A percentile compares a stretch with the other conserved stretches of the same genome.
Conservation (phyloP, 37 sponge, comb jelly and placozoan genomes). For the Spongilla lacustris region DNA sequence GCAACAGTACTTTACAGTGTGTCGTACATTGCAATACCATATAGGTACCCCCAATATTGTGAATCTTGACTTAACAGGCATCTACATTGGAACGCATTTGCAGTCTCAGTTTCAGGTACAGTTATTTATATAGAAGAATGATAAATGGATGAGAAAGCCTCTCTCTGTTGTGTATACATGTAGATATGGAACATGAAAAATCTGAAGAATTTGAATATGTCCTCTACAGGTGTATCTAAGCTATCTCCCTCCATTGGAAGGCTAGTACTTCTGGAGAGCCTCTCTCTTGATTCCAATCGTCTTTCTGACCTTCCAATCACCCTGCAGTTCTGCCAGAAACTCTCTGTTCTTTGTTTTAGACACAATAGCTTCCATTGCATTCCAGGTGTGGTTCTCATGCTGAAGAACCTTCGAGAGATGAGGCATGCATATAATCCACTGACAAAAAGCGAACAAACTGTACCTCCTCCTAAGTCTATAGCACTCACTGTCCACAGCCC, state of each 20-base stretch:
- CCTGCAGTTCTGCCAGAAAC: slow-evolving; percentile 50
- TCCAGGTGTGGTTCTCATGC: slow-evolving; percentile 42
- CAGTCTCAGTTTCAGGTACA: too few relatives aligned
- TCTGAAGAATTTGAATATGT: slow-evolving; percentile 51
- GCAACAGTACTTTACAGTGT: too few relatives aligned
- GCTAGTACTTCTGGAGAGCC: slow-evolving; percentile 43
- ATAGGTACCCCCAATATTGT: too few relatives aligned
- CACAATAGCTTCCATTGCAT: slow-evolving; percentile 29
- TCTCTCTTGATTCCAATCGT: slow-evolving; percentile 47
- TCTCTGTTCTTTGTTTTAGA: slow-evolving; percentile 27
- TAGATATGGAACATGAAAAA: slow-evolving; percentile 68
- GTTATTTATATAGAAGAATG: too few relatives aligned
- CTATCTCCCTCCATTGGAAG: slow-evolving; percentile 68
- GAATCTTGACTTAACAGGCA: too few relatives aligned
- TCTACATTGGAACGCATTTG: too few relatives aligned
- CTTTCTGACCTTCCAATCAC: slow-evolving; percentile 67
- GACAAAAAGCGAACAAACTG: neutral
- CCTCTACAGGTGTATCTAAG: slow-evolving; percentile 9
- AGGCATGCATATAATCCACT: slow-evolving; percentile 39
- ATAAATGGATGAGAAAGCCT: too few relatives aligned
- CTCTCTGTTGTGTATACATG: neutral
- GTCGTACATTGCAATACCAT: too few relatives aligned
- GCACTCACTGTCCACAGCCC: too few relatives aligned
- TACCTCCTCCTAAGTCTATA: too few relatives aligned
- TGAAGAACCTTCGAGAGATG: slow-evolving; percentile 42